Conservation (phyloP, 2,888 invertebrate genomes). For the Ichneumon xanthorius region DNA sequence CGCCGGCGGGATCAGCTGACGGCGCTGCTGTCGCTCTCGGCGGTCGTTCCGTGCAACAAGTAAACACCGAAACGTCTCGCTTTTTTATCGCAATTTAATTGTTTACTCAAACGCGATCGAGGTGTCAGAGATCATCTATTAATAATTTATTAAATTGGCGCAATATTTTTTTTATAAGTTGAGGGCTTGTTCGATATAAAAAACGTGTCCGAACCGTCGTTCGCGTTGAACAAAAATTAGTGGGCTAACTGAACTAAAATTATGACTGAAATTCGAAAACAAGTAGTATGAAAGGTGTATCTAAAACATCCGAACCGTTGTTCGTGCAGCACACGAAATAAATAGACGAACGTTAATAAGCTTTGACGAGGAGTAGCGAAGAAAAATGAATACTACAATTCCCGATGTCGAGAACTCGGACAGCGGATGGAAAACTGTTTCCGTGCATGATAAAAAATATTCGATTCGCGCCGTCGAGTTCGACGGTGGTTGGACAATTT, state of each 20-base stretch:
- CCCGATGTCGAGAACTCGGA: neutral
- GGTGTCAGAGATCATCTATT: neutral
- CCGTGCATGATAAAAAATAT: conserved; percentile 21
- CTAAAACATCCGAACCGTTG: neutral
- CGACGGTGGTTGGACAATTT: conserved; percentile 39
- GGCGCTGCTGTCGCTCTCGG: neutral
- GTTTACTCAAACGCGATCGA: neutral
- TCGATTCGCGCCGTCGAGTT: conserved; percentile 25
- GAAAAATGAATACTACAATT: conserved; percentile 17
- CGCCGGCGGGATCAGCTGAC: conserved; percentile 4
- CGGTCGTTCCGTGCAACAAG: conserved; percentile 8
- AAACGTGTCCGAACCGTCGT: no score
- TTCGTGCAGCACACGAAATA: neutral
- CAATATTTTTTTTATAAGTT: neutral
- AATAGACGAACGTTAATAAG: neutral
- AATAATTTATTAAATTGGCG: neutral
- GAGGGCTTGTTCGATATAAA: no score
- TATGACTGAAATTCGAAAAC: no score
- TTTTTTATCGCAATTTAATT: neutral
- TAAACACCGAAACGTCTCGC: conserved; percentile 1
- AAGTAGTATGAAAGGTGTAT: no score
- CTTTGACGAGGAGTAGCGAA: neutral
- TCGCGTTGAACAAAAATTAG: no score
- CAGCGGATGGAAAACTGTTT: conserved; percentile 49
- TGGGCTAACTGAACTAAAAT: no score